A percentile compares a stretch with the other conserved stretches of the same genome.
These are phyloP conservation scores for Leptarthrus brevirostris DNA, from an alignment of 2,888 invertebrate species.

Conservation along the genomic window DNA sequence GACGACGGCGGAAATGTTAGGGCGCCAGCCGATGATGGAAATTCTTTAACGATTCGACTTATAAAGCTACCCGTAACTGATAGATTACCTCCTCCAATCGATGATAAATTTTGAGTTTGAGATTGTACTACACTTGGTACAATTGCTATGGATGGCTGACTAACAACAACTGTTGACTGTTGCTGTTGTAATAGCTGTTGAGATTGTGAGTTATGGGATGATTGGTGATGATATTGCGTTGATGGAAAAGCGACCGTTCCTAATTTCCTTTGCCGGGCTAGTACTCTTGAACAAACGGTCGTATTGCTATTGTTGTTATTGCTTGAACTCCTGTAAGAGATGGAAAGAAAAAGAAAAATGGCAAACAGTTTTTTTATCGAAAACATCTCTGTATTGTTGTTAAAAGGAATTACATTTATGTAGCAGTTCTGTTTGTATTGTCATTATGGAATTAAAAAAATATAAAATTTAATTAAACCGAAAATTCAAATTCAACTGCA, in stretches of 20 bases:
- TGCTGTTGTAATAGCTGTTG: background rate
- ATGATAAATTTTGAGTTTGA: constrained; percentile 16
- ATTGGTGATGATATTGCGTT: constrained; percentile 26
- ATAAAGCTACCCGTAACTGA: constrained; percentile 58
- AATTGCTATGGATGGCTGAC: background rate
- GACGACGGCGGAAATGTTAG: constrained; percentile 4
- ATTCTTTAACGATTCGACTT: constrained; percentile 60
- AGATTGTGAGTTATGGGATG: background rate
- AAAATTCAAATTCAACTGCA: too few relatives aligned
- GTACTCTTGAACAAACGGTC: constrained; percentile 48
- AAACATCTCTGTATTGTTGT: too few relatives aligned
- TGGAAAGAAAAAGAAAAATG: too few relatives aligned
- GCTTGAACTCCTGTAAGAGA: constrained; percentile 49
- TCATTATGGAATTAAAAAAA: too few relatives aligned
- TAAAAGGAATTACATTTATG: too few relatives aligned
- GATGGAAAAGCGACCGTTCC: constrained; percentile 41
- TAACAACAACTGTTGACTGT: background rate
- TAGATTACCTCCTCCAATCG: background rate
- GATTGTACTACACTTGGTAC: background rate
- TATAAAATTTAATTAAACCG: too few relatives aligned
- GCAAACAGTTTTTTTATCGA: too few relatives aligned
- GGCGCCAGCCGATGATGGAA: constrained; percentile 56
- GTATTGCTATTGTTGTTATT: constrained; percentile 39
- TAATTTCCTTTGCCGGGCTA: constrained; percentile 49
- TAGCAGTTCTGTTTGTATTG: too few relatives aligned